Evolutionary conservation across 2,888 invertebrate species (phyloP).

Genomic region (Epistrophella euchroma): DNA sequence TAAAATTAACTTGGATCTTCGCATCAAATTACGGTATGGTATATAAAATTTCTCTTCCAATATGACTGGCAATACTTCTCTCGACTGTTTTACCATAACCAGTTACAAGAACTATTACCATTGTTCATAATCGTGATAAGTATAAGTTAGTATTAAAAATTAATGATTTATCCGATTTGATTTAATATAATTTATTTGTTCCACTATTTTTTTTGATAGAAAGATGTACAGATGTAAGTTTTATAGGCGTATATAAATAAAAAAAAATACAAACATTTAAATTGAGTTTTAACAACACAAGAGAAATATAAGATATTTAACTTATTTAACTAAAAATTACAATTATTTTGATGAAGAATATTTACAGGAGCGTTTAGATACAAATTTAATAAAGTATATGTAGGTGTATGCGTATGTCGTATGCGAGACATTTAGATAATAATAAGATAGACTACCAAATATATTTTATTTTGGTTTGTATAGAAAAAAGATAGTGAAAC

Average conservation of each 20-base stretch:
- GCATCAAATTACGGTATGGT: too few species aligned
- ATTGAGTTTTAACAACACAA: conserved; percentile 1
- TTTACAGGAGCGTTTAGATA: conserved; percentile 1
- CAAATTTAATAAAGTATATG: background rate
- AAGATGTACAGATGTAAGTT: conserved; percentile 42
- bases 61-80: too few species aligned
- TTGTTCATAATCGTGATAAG: too few species aligned
- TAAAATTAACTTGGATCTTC: too few species aligned
- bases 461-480: conserved; percentile 4
- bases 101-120: too few species aligned
- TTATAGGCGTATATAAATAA: conserved; percentile 56
- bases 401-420: background rate
- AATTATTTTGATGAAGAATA: background rate
- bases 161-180: background rate
- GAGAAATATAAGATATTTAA: conserved; percentile 15
- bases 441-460: conserved; percentile 1
- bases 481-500: conserved; percentile 29
- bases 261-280: background rate
- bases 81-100: too few species aligned
- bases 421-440: conserved; percentile 1
- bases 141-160: background rate
- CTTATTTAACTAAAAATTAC: conserved; percentile 1
- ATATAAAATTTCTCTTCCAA: too few species aligned
- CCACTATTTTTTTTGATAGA: conserved; percentile 54
- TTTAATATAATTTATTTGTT: conserved; percentile 66